Conservation (phyloP, 1,140 invertebrate species). For the Heliconius hermathena region DNA sequence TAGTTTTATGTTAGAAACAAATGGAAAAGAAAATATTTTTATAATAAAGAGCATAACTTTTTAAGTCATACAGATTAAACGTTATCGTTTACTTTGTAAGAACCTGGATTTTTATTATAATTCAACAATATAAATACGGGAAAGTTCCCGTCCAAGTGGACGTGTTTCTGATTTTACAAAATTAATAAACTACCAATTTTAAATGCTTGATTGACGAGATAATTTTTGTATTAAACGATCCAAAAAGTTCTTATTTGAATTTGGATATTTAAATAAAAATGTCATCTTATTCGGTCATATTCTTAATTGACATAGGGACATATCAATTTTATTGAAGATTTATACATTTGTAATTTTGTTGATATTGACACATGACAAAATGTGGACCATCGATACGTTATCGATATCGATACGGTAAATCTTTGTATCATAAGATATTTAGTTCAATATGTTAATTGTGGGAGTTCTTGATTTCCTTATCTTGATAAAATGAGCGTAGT, state of each 20-base stretch:
- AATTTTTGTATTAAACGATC: neutral
- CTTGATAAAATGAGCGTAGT: neutral
- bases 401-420: neutral
- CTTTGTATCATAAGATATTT: neutral
- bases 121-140: neutral
- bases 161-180: neutral
- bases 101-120: neutral
- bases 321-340: neutral
- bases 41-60: neutral
- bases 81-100: neutral
- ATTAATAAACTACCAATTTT: conserved; percentile 13
- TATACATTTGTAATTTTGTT: neutral
- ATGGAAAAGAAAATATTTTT: too few species aligned
- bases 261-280: neutral
- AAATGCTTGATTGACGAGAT: conserved; percentile 1
- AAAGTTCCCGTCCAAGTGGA: too few species aligned
- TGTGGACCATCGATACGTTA: conserved; percentile 2
- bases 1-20: too few species aligned
- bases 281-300: neutral
- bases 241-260: neutral
- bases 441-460: neutral
- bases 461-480: neutral
- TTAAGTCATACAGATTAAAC: neutral
- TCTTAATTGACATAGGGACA: neutral
- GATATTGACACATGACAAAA: neutral